Evolutionary conservation across 2,113 vertebrate species (phyloP), one percentile per base, ranked within the genome.

Genomic region (Oryzias javanicus): DNA sequence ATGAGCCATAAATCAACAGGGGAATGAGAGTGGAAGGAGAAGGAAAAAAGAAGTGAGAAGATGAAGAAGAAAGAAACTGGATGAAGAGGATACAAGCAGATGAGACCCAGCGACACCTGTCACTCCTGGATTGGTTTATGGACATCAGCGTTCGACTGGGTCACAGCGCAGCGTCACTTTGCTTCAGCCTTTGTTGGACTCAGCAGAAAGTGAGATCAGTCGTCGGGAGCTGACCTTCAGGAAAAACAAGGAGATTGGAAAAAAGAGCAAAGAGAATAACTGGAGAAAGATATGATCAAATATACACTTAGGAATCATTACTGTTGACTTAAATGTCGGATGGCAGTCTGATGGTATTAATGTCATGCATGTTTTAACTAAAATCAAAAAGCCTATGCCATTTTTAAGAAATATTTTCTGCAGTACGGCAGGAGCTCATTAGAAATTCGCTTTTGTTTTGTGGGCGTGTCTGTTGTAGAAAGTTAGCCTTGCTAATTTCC

Each of bases 101-200:
- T 35, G 35, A 35, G 20, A 62, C 46, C 49, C 22, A 72, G 56
- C 73, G 89, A 92, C 91, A 92, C 90, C 90, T 93, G 92, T 91
- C 93, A 92, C 82, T 90, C 89, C 85, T 51, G 47, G 86, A 93
- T 94, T 93, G 75, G 71, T 86, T 90, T 92, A 93, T 87, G 84
- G 88, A 91, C 70, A 65, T 92, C 91, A 90, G 76, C 66, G 64
- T 72, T 45, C 49, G 44, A 76, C 73, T 76, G 16, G 87, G 80
- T 87, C 77, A 62, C 71, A 73, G 60, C 57, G 27, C 70, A 66
- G 72, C 27, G 14, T 57, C 40, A 22, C 74, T 76, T 53, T 72
- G 55, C 55, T 77, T 17, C 7, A 15, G 20, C 25, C 41, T 88
- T 82, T 76, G 73, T 74, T 81, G 75, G 84, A 86, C 86, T 91